phyloP scores from a whole-genome alignment of 1,140 invertebrate species.

The Dendroctonus ponderosae region DNA sequence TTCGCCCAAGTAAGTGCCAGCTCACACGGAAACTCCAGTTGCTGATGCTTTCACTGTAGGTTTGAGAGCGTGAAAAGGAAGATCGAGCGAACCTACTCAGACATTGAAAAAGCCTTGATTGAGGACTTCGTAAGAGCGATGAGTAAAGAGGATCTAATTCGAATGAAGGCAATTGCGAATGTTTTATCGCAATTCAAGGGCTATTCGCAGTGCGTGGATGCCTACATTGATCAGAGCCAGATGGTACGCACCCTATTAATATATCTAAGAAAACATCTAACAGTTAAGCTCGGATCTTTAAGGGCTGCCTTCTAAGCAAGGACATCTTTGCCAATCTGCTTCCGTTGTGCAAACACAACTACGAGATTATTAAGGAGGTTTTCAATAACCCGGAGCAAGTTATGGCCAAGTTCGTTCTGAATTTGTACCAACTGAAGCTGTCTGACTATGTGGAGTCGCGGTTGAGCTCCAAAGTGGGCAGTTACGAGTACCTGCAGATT shows the following conservation, averaged over 20 bases:
- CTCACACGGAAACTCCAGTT: not conserved
- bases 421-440: constrained; percentile 92
- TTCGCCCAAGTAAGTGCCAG: constrained; percentile 62
- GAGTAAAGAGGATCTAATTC: constrained; percentile 73
- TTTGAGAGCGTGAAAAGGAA: constrained; percentile 88
- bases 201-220: constrained; percentile 93
- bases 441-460: constrained; percentile 81
- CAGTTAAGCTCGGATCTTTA: not conserved
- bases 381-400: constrained; percentile 97
- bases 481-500: constrained; percentile 84
- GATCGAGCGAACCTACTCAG: constrained; percentile 92
- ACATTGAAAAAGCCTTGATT: constrained; percentile 89
- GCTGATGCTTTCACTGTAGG: constrained; percentile 50
- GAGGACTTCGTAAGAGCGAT: constrained; percentile 93
- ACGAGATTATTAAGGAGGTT: constrained; percentile 85
- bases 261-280: not conserved
- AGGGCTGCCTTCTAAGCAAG: constrained; percentile 71
- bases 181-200: constrained; percentile 95
- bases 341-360: constrained; percentile 86
- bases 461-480: constrained; percentile 75
- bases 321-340: constrained; percentile 91
- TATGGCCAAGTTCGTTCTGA: constrained; percentile 96
- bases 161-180: constrained; percentile 91
- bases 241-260: constrained; percentile 60
- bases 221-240: constrained; percentile 96